Percentiles rank a stretch among this genome's conserved stretches.
These are phyloP conservation scores for Hartigia nigra DNA, from an alignment of 2,888 invertebrate genomes.

Conservation along the genomic window DNA sequence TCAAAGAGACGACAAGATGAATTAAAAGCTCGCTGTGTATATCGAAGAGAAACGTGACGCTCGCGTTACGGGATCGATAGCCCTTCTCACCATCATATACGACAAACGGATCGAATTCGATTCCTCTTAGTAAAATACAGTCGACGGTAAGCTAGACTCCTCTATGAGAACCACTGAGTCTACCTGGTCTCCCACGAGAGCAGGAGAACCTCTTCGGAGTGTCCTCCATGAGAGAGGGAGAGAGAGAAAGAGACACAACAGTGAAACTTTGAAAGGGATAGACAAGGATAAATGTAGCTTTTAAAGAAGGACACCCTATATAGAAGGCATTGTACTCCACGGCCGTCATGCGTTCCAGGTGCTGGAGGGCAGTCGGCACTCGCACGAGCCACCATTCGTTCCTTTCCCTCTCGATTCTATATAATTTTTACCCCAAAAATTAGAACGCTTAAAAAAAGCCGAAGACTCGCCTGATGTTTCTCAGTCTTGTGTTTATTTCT, in stretches of 20 bases:
- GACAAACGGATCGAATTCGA: neutral
- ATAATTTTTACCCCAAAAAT: neutral
- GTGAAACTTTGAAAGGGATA: neutral
- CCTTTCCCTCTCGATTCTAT: constrained; percentile 17
- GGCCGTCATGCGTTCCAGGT: constrained; percentile 51
- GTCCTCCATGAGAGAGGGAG: constrained; percentile 25
- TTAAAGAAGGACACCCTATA: constrained; percentile 46
- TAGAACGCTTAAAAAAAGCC: neutral
- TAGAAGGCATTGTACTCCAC: constrained; percentile 53
- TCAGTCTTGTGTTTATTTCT: neutral
- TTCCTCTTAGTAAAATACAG: neutral
- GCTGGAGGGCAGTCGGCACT: constrained; percentile 43
- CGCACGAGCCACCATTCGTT: constrained; percentile 34
- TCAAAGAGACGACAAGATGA: neutral
- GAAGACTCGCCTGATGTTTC: neutral
- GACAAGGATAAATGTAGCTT: constrained; percentile 16
- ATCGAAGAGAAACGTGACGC: neutral
- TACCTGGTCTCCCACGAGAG: constrained; percentile 13
- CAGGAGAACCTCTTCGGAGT: constrained; percentile 13
- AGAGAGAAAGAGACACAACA: constrained; percentile 21
- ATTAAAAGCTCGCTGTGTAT: neutral
- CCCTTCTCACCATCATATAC: neutral
- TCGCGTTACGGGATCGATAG: neutral
- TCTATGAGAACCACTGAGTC: constrained; percentile 29
- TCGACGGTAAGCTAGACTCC: constrained; percentile 1